Base-by-base conservation (phyloP, 2,113 vertebrate species). In the Centropristis striata region DNA sequence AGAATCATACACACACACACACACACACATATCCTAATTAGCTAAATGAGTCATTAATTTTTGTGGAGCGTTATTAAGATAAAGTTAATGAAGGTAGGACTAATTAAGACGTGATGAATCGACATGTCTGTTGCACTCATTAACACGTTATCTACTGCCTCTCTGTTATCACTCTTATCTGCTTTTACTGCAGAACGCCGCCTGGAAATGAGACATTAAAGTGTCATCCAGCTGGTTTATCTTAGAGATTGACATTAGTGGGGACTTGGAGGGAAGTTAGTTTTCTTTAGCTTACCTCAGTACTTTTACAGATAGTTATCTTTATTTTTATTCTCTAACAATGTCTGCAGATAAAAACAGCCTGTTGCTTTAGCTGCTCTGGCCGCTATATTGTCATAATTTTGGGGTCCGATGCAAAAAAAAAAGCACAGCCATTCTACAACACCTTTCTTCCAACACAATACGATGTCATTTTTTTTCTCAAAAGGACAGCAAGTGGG, bases 41-140 rank as follows among this genome's bases (percentile, higher is more conserved):
- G 78, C 76, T 82, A 75, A 93, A 90, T 85, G 78, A 88, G 39
- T 90, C 81, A 88, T 91, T 92, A 67, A 91, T 86, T 90, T 83
- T 51, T 57, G 85, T 28, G 12, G 51, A 71, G 53, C 42, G 51
- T 86, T 88, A 91, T 93, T 89, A 91, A 93, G 90, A 92, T 92
- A 92, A 92, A 90, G 84, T 88, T 93, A 94, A 94, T 93, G 90
- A 89, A 88, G 89, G 85, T 87, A 90, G 75, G 74, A 58, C 86
- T 88, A 91, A 94, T 93, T 88, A 93, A 93, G 84, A 88, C 71
- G 50, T 91, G 90, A 92, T 90, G 86, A 92, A 93, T 88, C 39
- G 83, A 64, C 64, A 66, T 80, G 88, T 89, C 92, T 50, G 57
- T 59, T 78, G 73, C 61, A 75, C 57, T 51, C 83, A 90, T 92